These are phyloP conservation scores for Hyperopisus bebe DNA, from an alignment of 2,113 vertebrate genomes.

Conservation along the genomic window DNA sequence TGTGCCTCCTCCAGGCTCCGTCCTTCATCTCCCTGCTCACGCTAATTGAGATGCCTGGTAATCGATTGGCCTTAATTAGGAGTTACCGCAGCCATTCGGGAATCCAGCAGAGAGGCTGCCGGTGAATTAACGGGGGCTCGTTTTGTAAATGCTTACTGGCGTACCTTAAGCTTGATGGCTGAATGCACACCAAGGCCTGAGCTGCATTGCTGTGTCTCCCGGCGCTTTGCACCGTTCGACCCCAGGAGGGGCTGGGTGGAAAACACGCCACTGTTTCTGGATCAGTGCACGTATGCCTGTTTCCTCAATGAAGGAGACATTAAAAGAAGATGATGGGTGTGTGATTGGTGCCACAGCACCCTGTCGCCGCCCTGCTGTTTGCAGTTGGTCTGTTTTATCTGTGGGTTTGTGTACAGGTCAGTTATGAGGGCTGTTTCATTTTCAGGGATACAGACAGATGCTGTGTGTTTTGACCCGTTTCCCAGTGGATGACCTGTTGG, in stretches of 20 bases:
- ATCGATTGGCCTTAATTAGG: constrained; percentile 1
- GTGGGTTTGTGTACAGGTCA: not conserved
- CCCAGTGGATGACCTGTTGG: not conserved
- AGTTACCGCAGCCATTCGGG: not conserved
- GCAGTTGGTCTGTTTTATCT: not conserved
- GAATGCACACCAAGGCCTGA: not conserved
- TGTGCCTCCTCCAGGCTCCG: not conserved
- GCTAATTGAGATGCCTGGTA: not conserved
- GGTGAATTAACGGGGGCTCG: not conserved
- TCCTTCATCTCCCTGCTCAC: not conserved
- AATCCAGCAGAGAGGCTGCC: not conserved
- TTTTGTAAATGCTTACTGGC: not conserved
- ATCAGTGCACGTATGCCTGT: not conserved
- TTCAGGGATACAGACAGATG: not conserved
- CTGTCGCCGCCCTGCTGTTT: not conserved
- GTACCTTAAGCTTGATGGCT: not conserved
- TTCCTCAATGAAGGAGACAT: not conserved
- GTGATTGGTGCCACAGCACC: not conserved
- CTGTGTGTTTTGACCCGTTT: not conserved
- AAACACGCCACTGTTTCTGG: not conserved
- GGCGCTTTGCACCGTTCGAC: not conserved
- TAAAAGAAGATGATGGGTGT: not conserved
- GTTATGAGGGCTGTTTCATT: not conserved
- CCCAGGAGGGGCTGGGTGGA: not conserved
- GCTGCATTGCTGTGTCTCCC: not conserved